Conservation (phyloP, 2,888 invertebrate genomes). For the Empis stercorea region DNA sequence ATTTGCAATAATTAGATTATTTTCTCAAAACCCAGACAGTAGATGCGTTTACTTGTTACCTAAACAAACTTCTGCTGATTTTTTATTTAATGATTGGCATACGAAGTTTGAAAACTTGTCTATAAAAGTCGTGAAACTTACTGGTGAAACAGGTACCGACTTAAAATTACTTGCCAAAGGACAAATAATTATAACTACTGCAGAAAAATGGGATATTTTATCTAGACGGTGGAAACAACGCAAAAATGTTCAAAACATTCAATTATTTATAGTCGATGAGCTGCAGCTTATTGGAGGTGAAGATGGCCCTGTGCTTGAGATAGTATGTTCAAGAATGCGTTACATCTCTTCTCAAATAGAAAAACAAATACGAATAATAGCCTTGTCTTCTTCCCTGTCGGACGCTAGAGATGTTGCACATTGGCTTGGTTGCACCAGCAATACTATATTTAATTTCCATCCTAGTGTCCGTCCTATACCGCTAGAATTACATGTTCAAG, state of each 20-base stretch:
- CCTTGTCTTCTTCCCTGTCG: constrained; percentile 82
- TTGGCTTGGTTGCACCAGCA: constrained; percentile 90
- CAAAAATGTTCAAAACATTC: constrained; percentile 94
- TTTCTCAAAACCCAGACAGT: constrained; percentile 59
- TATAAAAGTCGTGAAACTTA: constrained; percentile 73
- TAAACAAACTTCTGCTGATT: constrained; percentile 80
- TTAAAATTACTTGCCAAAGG: constrained; percentile 84
- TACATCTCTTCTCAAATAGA: constrained; percentile 95
- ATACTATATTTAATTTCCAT: constrained; percentile 95
- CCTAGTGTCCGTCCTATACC: constrained; percentile 94
- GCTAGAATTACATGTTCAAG: constrained; percentile 89
- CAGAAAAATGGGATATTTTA: constrained; percentile 97
- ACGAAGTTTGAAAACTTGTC: constrained; percentile 73
- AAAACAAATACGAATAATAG: constrained; percentile 81
- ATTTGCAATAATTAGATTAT: constrained; percentile 81
- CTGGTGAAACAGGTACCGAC: constrained; percentile 96
- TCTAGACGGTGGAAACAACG: constrained; percentile 98
- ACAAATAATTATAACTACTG: constrained; percentile 92
- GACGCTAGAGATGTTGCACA: constrained; percentile 92
- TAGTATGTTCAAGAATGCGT: constrained; percentile 80
- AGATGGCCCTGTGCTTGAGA: constrained; percentile 87
- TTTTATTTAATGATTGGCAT: constrained; percentile 84
- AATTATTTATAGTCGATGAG: constrained; percentile 93
- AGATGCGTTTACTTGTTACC: constrained; percentile 91
- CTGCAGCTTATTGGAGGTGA: constrained; percentile 82